Evolutionary conservation across 64 coral and sea anemone species (phyloP).

Genomic region (Pachyseris speciosa): DNA sequence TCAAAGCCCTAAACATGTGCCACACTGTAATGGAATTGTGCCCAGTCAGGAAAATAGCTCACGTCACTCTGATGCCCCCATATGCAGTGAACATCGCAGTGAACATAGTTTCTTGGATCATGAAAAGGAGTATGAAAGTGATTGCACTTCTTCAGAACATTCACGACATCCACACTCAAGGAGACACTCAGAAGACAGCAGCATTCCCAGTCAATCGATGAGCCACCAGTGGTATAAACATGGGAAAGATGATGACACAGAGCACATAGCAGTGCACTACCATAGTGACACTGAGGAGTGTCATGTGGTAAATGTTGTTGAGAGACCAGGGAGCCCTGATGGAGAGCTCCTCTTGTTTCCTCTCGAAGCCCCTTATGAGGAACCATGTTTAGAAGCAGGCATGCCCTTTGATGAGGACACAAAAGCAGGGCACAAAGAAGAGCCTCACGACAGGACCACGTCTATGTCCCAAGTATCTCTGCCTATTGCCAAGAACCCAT

Average conservation of each 20-base stretch:
- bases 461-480: constrained; percentile 81
- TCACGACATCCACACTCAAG: background rate
- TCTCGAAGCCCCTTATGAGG: constrained; percentile 45
- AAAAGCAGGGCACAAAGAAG: background rate
- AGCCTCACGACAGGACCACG: background rate
- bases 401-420: constrained; percentile 32
- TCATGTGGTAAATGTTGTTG: constrained; percentile 65
- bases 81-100: background rate
- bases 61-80: background rate
- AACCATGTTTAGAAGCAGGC: background rate
- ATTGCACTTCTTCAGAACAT: background rate
- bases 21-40: background rate
- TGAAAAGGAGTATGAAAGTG: constrained; percentile 17
- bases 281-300: constrained; percentile 34
- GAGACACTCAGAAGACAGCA: constrained; percentile 25
- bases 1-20: background rate
- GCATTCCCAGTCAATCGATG: background rate
- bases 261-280: constrained; percentile 65
- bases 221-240: constrained; percentile 23
- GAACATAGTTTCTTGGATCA: background rate
- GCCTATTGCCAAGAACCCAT: constrained; percentile 91
- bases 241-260: constrained; percentile 5
- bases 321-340: constrained; percentile 13
- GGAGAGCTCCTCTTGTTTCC: constrained; percentile 41
- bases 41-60: background rate